Evolutionary conservation across 2,888 invertebrate genomes (phyloP).

Genomic region (Hermaeophaga mercurialis): DNA sequence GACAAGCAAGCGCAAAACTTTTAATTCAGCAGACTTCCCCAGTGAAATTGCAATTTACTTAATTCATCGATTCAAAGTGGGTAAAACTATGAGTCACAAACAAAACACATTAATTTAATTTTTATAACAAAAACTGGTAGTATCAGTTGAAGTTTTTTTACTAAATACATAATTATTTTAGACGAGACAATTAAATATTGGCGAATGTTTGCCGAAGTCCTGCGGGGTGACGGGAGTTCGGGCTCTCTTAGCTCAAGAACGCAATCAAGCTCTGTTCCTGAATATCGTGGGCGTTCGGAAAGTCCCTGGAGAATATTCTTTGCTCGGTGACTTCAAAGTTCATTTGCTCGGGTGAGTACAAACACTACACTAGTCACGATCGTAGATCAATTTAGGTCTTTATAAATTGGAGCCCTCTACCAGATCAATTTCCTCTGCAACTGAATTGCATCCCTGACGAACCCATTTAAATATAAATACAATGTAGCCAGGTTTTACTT

Average conservation of each 20-base stretch:
- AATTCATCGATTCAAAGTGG: too few relatives aligned
- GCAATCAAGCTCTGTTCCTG: constrained; percentile 54
- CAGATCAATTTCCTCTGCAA: too few relatives aligned
- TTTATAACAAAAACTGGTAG: too few relatives aligned
- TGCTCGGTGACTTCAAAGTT: constrained; percentile 69
- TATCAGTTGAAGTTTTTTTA: background rate
- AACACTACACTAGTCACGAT: background rate
- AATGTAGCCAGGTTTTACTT: too few relatives aligned
- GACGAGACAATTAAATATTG: constrained; percentile 72
- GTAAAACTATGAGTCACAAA: too few relatives aligned
- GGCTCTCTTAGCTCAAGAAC: constrained; percentile 52
- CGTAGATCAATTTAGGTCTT: too few relatives aligned
- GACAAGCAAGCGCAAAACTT: constrained; percentile 17
- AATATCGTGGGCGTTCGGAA: constrained; percentile 66
- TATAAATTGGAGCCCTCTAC: too few relatives aligned
- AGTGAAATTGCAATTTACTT: too few relatives aligned
- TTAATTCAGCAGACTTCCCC: background rate
- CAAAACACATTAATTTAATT: too few relatives aligned
- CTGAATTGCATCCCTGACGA: too few relatives aligned
- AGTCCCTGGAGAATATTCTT: constrained; percentile 71
- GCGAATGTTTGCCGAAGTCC: constrained; percentile 75
- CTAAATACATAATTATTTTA: constrained; percentile 49
- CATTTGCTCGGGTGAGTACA: constrained; percentile 68
- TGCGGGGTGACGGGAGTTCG: constrained; percentile 65
- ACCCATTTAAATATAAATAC: too few relatives aligned